Evolutionary conservation across 2,797 vertebrate species (phyloP), one percentile per base, ranked within the genome.

Genomic region (Enteromius radiatus): DNA sequence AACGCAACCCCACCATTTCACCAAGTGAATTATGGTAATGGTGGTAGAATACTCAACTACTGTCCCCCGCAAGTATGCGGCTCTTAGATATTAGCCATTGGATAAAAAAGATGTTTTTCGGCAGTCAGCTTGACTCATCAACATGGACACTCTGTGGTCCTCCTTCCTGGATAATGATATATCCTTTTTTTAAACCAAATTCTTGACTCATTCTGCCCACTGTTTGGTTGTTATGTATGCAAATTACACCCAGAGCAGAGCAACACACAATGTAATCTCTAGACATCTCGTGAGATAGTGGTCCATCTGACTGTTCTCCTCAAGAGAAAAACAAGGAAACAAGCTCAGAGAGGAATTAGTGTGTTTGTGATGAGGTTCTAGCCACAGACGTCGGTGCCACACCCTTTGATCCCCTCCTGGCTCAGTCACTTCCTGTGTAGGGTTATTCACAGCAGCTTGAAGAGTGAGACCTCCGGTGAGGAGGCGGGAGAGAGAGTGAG

Each of bases 381-480:
- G 85, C 91, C 88, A 86, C 90, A 90, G 86, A 92, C 90, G 90
- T 91, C 77, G 10, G 76, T 64, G 79, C 92, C 92, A 92, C 94
- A 93, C 93, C 94, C 93, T 87, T 86, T 81, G 90, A 89, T 89
- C 31, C 78, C 61, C 90, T 87, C 82, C 87, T 87, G 90, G 84
- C 86, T 84, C 86, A 83, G 78, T 89, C 83, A 85, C 82, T 85
- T 88, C 84, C 87, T 90, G 86, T 81, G 59, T 52, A 67, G 74
- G 73, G 84, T 91, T 90, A 88, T 89, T 88, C 85, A 86, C 71
- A 64, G 73, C 78, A 82, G 85, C 67, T 81, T 83, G 82, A 86
- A 86, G 86, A 84, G 81, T 78, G 78, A 84, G 87, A 87, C 81
- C 84, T 88, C 87, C 74, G 76, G 80, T 87, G 79, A 74, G 85